Base-by-base conservation (phyloP, 2,113 vertebrate species). In the Alethe diademata region DNA sequence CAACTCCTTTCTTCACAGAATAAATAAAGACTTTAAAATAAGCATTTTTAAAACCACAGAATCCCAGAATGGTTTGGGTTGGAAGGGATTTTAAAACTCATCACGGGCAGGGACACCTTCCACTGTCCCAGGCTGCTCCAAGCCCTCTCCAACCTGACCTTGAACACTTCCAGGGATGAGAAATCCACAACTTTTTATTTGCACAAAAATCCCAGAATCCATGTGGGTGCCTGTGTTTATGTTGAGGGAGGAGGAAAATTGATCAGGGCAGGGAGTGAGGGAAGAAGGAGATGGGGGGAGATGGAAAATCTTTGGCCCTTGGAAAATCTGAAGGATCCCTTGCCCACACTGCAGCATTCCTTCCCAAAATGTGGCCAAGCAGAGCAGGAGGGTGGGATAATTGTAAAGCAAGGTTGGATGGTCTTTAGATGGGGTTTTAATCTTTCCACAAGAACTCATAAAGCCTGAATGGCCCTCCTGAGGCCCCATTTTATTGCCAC, bases 371-470 rank as follows among this genome's bases (percentile, higher is more conserved):
- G 16, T 48, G 19, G 22, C 86, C 71, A 35, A 20, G 78, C 45
- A 57, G 29, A 45, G 57, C 48, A 24, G 60, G 58, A 31, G 70
- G 20, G 28, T 3, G 36, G 57, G 26, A 43, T 71, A 72, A 92
- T 82, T 81, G 78, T 65, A 91, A 93, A 92, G 65, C 65, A 72
- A 14, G 33, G 72, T 28, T 40, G 38, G 89, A 87, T 65, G 70
- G 84, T 47, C 73, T 69, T 71, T 69, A 69, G 89, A 73, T 50
- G 93, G 78, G 58, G 60, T 94, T 96, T 96, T 92, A 95, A 94
- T 62, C 91, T 86, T 79, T 15, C 91, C 89, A 87, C 89, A 85
- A 91, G 87, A 91, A 10, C 85, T 89, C 88, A 85, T 90, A 89
- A 95, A 95, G 62, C 7, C 38, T 61, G 87, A 95, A 94, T 65